Evolutionary conservation across 2,113 vertebrate genomes (phyloP), one percentile per base, ranked within the genome.

Genomic region (Eleginops maclovinus): DNA sequence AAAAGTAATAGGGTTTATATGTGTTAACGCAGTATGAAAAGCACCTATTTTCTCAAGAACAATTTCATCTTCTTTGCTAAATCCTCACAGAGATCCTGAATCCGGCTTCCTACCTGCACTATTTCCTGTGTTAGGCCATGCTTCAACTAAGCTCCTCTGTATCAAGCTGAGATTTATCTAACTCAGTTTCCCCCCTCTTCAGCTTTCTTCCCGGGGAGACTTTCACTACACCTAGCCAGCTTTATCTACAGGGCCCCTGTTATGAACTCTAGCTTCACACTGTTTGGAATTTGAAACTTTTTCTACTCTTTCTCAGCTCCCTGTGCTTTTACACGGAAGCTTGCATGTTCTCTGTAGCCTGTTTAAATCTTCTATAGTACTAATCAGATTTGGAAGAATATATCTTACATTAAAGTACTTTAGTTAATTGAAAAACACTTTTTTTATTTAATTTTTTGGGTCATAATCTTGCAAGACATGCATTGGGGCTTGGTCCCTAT

Each of bases 51-150:
- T 72, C 69, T 82, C 80, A 55, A 68, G 44, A 26, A 36, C 28
- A 17, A 61, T 68, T 70, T 47, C 44, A 72, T 79, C 70, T 50
- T n/a, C 26, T 43, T 59, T 2, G 36, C 43, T 63, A 86, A 85
- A 82, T 82, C 80, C 63, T 63, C 61, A 43, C n/a, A 59, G 83
- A 76, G 59, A 72, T 81, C 22, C 67, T 26, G 53, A 71, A 73
- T 59, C 71, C 56, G 28, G 28, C 62, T 68, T 75, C 56, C 56
- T 70, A 74, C 43, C 64, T 51, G 46, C 62, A 72, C 66, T 69
- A 70, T 82, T 82, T 74, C 83, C 75, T 72, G 71, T 66, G 59
- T 79, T 77, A 81, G 83, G 60, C 85, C 1, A 22, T 75, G 60
- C 72, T 83, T 36, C 64, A 65, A 68, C 56, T 75, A 85, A 90